phyloP scores from a whole-genome alignment of 2,113 vertebrate species.

The rabbit (Oryctolagus cuniculus) region mOryCun1.1 NC_091442.1:14529501-14530000 shows the following conservation, averaged over 20 bases:
- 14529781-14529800: background rate
- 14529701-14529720: background rate
- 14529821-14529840: too few species aligned
- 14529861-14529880: background rate
- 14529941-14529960: background rate
- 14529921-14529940: rapidly evolving
- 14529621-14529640: background rate
- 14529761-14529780: background rate
- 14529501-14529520: background rate
- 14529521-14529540: background rate
- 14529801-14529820: background rate
- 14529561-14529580: too few species aligned
- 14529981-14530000: background rate
- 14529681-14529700: background rate
- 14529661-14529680: background rate
- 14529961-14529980: background rate
- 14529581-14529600: background rate
- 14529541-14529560: background rate
- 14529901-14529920: background rate
- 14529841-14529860: background rate
- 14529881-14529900: background rate
- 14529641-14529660: background rate
- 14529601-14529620: background rate
- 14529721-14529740: background rate
- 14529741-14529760: background rate